Evolutionary conservation across 2,888 invertebrate species (phyloP).

Genomic region (Drosophila paranaensis): DNA sequence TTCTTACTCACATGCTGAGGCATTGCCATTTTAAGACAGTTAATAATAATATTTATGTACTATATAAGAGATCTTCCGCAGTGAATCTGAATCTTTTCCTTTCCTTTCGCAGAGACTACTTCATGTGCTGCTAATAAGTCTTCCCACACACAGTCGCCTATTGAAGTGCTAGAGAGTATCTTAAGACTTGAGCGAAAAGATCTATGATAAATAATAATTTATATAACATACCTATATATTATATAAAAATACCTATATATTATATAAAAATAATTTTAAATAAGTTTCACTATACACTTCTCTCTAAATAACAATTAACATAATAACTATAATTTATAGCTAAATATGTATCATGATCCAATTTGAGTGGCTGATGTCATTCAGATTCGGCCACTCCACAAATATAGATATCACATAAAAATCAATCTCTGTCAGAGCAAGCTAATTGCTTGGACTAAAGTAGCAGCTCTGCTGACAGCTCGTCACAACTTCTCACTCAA

Average conservation of each 20-base stretch:
- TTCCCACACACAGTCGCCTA: no score
- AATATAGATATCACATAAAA: not conserved
- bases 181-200: no score
- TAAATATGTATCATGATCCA: not conserved
- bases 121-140: no score
- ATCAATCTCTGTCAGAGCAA: constrained; percentile 6
- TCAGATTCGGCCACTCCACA: not conserved
- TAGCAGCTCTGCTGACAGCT: constrained; percentile 8
- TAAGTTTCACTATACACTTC: not conserved
- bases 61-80: not conserved
- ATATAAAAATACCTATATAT: no score
- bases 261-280: not conserved
- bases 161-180: no score
- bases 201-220: no score
- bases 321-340: not conserved
- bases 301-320: not conserved
- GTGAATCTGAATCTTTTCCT: no score
- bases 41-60: not conserved
- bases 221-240: no score
- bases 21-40: not conserved
- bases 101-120: not conserved
- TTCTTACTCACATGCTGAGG: not conserved
- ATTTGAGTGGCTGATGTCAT: not conserved
- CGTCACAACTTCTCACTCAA: constrained; percentile 23
- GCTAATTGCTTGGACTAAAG: not conserved